Base-by-base conservation (phyloP, 2,888 invertebrate species). In the Polyommatus iphigenia region DNA sequence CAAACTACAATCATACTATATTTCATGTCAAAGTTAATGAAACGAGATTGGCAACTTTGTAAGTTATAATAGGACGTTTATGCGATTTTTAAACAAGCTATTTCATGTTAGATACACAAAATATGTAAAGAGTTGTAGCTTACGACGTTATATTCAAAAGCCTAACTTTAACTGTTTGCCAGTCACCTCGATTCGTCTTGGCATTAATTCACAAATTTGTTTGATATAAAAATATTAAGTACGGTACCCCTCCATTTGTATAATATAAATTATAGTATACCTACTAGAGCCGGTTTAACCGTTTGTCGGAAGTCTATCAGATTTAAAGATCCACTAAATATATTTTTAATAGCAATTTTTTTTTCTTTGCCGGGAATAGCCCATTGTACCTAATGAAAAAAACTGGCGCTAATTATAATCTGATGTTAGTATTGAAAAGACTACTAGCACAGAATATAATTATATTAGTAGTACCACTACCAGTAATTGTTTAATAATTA, bases 21-120 rank as follows among this genome's bases (percentile, higher is more conserved):
- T 67, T 67, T 71, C 1, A 71, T 36, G 6, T 2, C 36, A 36
- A 71, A 36, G 71, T 71, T 36, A 15, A 36, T 8, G 32, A 36
- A 5, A 71, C 18, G 18, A 15, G 20, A 36, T 71, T 71, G 36
- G 6, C 36, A 36, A 71, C 71, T 36, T n/a, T 32, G 71, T 71
- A 36, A 29, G 1, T 71, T 36, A 36, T 36, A 6, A 71, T 32
- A 32, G 32, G 18, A n/a, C 36, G 18, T 32, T n/a, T 71, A 13
- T 73, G 7, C 29, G 20, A 73, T 71, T 67, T 59, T 57, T 57
- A 71, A 20, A 71, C 80, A 67, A 24, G 24, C 18, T 54, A 54
- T 54, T 54, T 15, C 4, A 50, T 54, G 54, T 54, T 54, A 50
- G 50, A 50, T 50, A 4, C 15, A 54, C 18, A 54, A 54, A 15